Base-by-base conservation (phyloP, 1,140 invertebrate genomes). In the Lerema accius region DNA sequence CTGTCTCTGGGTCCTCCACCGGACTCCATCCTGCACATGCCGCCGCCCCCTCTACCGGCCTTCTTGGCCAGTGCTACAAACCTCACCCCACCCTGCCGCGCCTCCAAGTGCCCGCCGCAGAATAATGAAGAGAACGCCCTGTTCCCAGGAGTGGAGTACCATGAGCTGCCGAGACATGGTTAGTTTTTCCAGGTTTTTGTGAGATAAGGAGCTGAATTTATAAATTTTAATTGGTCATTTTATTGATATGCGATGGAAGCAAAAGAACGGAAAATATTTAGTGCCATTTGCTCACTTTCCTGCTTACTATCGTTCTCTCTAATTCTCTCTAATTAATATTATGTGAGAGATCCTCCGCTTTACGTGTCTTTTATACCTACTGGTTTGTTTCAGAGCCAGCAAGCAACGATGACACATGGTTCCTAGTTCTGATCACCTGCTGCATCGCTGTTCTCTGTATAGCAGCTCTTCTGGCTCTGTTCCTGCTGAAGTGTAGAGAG, bases 401-500 rank as follows among this genome's bases (percentile, higher is more conserved):
- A 5, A 91, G 92, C 4, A 93, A 94, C 11, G 95, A 96, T 63
- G 95, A 96, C 73, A 95, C 96, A 0, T 96, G 95, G 96, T 92
- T 96, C 32, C 88, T 96, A 58, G 94, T 96, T n/a, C 80, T 96
- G 39, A 94, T 96, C 69, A 95, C 94, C 0, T 96, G 94, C 28
- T 95, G 95, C 71, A 93, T 96, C 45, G 95, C 95, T 6, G 94
- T 96, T 4, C 92, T 96, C 10, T 93, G 96, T 49, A 91, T 97
- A 10, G 95, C 95, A 48, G 94, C 95, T 3, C 85, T 96, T 13
- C 87, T 97, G 16, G 95, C 95, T 0, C 92, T 96, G 11, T 94
- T 96, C 66, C 92, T 96, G 14, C 92, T 96, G 28, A 95, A 95
- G 80, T 96, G 95, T 87, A 93, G 95, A 93, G 95, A 96, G 95